Conservation (phyloP, 2,888 invertebrate species). For the Portevinia maculata region DNA sequence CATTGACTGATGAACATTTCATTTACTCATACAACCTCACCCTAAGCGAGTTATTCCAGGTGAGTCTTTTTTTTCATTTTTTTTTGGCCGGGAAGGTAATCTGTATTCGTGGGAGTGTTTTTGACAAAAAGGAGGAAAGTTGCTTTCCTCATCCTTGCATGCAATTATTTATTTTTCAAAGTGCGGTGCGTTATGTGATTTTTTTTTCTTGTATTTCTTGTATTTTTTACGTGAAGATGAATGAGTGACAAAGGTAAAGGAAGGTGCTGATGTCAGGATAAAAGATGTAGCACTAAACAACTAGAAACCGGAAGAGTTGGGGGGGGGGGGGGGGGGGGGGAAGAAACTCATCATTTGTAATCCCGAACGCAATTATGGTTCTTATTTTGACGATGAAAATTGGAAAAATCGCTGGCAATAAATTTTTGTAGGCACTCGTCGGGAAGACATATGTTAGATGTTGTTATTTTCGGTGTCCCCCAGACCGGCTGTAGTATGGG, state of each 20-base stretch:
- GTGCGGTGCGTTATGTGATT: conserved; percentile 42
- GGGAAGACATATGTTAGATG: conserved; percentile 41
- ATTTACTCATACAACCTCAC: conserved; percentile 45
- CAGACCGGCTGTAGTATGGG: conserved; percentile 6
- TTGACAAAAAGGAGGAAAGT: conserved; percentile 53
- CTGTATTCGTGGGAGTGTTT: conserved; percentile 62
- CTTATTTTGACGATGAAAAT: conserved; percentile 64
- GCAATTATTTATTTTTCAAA: conserved; percentile 70
- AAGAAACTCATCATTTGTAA: conserved; percentile 58
- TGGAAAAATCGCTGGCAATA: conserved; percentile 72
- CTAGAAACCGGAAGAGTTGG: conserved; percentile 10
- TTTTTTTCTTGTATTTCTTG: too few species aligned
- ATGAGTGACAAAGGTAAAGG: conserved; percentile 41
- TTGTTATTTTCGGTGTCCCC: conserved; percentile 32
- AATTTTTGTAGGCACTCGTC: conserved; percentile 31
- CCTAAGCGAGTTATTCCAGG: conserved; percentile 39
- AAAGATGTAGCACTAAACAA: conserved; percentile 38
- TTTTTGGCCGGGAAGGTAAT: conserved; percentile 31
- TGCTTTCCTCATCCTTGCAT: conserved; percentile 36
- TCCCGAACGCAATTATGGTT: conserved; percentile 70
- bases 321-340: background rate
- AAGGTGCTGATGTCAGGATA: conserved; percentile 46
- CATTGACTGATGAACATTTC: conserved; percentile 68
- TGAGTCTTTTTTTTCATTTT: background rate
- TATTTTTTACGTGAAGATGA: conserved; percentile 13